Conservation (phyloP, 2,113 vertebrate species). For the Axis porcinus region DNA sequence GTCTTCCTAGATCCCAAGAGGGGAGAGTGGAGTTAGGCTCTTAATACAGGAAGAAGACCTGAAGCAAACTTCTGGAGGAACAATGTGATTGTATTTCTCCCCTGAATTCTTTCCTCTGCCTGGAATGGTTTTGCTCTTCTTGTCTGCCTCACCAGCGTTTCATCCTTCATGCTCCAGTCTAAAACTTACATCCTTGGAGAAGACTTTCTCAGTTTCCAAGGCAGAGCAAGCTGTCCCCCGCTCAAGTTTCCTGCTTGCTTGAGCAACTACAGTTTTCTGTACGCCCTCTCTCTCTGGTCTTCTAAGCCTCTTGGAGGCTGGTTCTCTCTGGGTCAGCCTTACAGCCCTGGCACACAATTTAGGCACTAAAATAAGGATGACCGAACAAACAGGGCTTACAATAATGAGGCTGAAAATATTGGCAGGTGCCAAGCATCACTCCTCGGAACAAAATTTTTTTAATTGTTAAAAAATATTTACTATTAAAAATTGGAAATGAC, state of each 20-base stretch:
- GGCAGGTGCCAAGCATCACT: background rate
- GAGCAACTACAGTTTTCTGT: background rate
- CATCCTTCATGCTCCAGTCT: background rate
- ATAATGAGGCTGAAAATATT: background rate
- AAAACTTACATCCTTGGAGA: background rate
- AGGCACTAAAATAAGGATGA: background rate
- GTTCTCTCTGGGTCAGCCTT: background rate
- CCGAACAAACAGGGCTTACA: background rate
- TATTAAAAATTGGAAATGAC: background rate
- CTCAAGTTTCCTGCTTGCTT: background rate
- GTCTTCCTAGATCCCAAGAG: background rate
- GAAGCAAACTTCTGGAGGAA: background rate
- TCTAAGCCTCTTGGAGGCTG: background rate
- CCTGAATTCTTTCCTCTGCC: background rate
- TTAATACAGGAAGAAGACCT: background rate
- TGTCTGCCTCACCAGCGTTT: background rate
- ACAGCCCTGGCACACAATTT: background rate
- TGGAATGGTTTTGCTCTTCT: background rate
- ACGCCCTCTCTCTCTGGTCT: background rate
- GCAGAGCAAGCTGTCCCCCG: background rate
- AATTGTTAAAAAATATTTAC: background rate
- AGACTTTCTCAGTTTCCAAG: background rate
- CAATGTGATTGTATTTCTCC: background rate
- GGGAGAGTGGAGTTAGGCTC: background rate
- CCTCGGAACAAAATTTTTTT: background rate